Percentiles rank a stretch among this genome's conserved stretches.
Conservation (phyloP, 2,888 invertebrate genomes). For the Ophion costatus region DNA sequence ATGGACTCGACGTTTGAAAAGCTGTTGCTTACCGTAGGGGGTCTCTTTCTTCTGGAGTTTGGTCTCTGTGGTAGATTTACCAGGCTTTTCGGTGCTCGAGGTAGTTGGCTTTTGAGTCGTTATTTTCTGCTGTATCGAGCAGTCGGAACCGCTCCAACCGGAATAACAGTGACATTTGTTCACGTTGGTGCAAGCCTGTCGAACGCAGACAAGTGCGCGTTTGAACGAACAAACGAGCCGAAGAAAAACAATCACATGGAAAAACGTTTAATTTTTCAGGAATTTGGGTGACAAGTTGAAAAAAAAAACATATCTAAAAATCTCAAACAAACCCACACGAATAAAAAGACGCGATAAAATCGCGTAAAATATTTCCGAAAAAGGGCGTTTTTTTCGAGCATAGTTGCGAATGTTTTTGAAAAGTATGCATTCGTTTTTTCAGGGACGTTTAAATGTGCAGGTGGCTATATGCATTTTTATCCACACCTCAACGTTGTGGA, state of each 20-base stretch:
- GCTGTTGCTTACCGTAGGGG: conserved; percentile 93
- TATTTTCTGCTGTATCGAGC: conserved; percentile 90
- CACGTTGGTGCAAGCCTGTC: conserved; percentile 95
- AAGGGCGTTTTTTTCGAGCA: too few species aligned
- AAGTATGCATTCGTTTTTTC: too few species aligned
- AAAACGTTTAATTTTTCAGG: background rate
- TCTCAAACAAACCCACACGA: too few species aligned
- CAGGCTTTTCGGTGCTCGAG: conserved; percentile 86
- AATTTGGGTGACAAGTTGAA: too few species aligned
- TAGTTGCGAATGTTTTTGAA: too few species aligned
- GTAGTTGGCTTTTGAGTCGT: conserved; percentile 86
- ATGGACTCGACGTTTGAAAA: conserved; percentile 6
- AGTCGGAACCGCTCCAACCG: conserved; percentile 95
- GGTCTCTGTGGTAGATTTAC: conserved; percentile 81
- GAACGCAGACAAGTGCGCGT: conserved; percentile 44
- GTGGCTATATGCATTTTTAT: too few species aligned
- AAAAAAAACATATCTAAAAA: too few species aligned
- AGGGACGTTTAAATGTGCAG: too few species aligned
- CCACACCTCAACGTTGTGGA: too few species aligned
- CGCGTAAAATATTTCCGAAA: too few species aligned
- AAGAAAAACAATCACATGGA: background rate
- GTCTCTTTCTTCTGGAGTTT: conserved; percentile 95
- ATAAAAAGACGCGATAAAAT: too few species aligned
- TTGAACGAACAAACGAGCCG: background rate
- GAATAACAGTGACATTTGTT: conserved; percentile 96